phyloP scores from a whole-genome alignment of 2,888 invertebrate genomes.

The Chelonus formosanus region DNA sequence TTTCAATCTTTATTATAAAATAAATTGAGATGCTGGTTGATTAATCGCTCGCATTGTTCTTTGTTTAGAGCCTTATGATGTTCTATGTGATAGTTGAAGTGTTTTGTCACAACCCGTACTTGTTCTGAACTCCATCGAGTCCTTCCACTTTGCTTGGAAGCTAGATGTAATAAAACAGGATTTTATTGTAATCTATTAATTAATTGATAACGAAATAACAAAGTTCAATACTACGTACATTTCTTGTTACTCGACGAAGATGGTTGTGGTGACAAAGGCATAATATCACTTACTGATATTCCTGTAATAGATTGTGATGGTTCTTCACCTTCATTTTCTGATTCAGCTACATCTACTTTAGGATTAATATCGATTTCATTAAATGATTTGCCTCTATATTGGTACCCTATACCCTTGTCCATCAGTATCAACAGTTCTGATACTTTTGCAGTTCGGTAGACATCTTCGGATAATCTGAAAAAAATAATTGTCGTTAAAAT shows the following conservation, averaged over 20 bases:
- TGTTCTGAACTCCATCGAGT: slow-evolving; percentile 6
- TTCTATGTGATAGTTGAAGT: slow-evolving; percentile 10
- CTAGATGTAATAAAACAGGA: background rate
- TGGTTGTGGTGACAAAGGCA: no score
- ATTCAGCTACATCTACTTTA: slow-evolving; percentile 9
- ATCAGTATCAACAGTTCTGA: slow-evolving; percentile 23
- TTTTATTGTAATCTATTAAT: no score
- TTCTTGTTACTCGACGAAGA: no score
- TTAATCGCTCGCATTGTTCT: slow-evolving; percentile 12
- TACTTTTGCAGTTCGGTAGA: slow-evolving; percentile 21
- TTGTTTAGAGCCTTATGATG: slow-evolving; percentile 3
- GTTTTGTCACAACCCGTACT: background rate
- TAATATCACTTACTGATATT: no score
- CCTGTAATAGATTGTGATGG: no score
- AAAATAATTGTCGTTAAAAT: no score
- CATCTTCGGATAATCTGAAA: slow-evolving; percentile 20
- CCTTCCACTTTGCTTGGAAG: slow-evolving; percentile 7
- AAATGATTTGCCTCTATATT: slow-evolving; percentile 19
- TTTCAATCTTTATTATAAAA: slow-evolving; percentile 13
- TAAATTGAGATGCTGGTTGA: slow-evolving; percentile 1
- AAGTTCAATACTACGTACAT: no score
- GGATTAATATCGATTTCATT: slow-evolving; percentile 21
- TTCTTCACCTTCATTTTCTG: slow-evolving; percentile 10
- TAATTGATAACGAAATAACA: no score
- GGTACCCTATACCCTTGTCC: slow-evolving; percentile 18